Evolutionary conservation across 2,113 vertebrate species (phyloP), one percentile per base, ranked within the genome.

Genomic region (Lonchura striata): DNA sequence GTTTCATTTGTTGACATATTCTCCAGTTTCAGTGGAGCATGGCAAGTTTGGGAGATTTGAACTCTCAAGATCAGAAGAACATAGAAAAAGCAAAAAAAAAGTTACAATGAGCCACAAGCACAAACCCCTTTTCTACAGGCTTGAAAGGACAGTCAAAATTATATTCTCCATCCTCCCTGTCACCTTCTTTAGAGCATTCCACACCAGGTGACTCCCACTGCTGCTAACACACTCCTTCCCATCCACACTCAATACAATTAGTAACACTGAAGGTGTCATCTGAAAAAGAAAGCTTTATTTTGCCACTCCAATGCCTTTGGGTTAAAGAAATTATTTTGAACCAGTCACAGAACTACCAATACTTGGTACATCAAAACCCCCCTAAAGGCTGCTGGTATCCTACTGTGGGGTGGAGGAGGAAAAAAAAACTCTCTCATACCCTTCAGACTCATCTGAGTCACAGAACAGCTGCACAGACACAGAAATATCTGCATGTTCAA

Each of bases 191-290:
- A 86, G 28, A 88, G 37, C 28, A 52, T 18, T n/a, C 90, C 35
- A 35, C 22, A 74, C 23, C 21, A 77, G 23, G 25, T 22, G 42
- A 41, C 28, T 75, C 27, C 33, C 47, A 24, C 15, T 44, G 14
- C 17, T 59, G 15, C 42, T 59, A 75, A 83, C 28, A 82, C 44
- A 35, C 31, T 49, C 72, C 33, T 60, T 60, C 49, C 54, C 64
- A 59, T 35, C 7, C 33, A 71, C 75, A 82, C 30, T 57, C n/a
- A 42, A 13, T 11, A 10, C 1, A 2, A 22, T 4, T 3, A 0
- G 12, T 8, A 92, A 56, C 61, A 59, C 47, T 3, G 6, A 86
- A 50, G 41, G 15, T 6, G 3, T 10, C 33, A 86, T 7, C 64
- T 63, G n/a, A 61, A 83, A 80, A 80, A 42, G 9, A 21, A 87